Conservation (phyloP, 2,113 vertebrate species). For the Ornithorhynchus anatinus region DNA sequence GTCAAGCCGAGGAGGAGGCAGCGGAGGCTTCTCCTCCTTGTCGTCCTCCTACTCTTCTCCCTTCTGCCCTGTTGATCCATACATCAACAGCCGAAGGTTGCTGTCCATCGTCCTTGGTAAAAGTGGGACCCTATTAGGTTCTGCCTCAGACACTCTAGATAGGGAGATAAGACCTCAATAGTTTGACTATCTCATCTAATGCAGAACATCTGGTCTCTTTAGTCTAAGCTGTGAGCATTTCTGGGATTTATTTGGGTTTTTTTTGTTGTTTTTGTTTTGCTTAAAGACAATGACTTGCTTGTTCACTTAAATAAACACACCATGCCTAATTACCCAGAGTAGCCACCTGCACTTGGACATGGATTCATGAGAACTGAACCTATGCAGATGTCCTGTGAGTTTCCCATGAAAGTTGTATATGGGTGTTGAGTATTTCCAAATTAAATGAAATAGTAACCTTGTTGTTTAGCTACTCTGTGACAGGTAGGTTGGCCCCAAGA, state of each 20-base stretch:
- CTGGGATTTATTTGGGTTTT: not conserved
- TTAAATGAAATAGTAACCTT: conserved; percentile 22
- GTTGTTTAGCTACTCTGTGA: not conserved
- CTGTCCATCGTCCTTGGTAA: too few relatives aligned
- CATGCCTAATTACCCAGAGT: not conserved
- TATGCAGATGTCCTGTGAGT: conserved; percentile 6
- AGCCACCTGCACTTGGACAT: rapidly evolving
- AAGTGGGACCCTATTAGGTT: too few relatives aligned
- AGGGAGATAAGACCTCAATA: too few relatives aligned
- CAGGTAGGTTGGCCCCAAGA: conserved; percentile 4
- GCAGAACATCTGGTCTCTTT: too few relatives aligned
- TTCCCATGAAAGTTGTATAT: conserved; percentile 4
- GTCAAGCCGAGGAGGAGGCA: too few relatives aligned
- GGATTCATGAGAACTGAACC: conserved; percentile 16
- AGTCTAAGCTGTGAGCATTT: not conserved
- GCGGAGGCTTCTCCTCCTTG: too few relatives aligned
- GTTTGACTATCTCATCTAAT: too few relatives aligned
- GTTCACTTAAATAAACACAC: not conserved
- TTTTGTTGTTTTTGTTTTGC: not conserved
- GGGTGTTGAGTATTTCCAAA: conserved; percentile 42
- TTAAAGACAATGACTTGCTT: not conserved
- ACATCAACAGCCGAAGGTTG: too few relatives aligned
- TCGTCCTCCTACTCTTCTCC: too few relatives aligned
- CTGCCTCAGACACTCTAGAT: too few relatives aligned
- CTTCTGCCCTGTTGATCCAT: too few relatives aligned